phyloP scores from a whole-genome alignment of 2,888 invertebrate species.

The Caenorhabditis sp. region DNA sequence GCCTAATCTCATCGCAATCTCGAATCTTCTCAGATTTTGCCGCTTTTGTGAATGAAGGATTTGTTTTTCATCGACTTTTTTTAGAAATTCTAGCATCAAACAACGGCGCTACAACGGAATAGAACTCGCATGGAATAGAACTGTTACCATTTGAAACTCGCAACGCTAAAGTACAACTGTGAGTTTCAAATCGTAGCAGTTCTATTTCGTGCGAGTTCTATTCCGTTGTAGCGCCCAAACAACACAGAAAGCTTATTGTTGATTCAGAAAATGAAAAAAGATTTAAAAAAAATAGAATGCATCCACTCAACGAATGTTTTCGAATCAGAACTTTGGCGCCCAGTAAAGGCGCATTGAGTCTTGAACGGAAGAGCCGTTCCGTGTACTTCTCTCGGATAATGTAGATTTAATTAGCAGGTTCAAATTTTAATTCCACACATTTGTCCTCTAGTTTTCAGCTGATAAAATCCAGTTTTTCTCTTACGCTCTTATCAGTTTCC shows the following conservation, averaged over 20 bases:
- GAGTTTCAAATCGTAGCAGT: too few species aligned
- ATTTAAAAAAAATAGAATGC: not conserved
- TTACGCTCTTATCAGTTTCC: constrained; percentile 11
- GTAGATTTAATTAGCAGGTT: too few species aligned
- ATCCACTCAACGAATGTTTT: too few species aligned
- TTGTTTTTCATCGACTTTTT: not conserved
- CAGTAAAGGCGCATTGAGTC: constrained; percentile 16
- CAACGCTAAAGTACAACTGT: too few species aligned
- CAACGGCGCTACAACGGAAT: too few species aligned
- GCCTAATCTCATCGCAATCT: constrained; percentile 29
- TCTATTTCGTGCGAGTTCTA: too few species aligned
- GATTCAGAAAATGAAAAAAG: not conserved
- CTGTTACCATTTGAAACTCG: too few species aligned
- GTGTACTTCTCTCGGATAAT: constrained; percentile 14
- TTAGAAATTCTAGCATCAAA: not conserved
- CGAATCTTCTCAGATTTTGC: constrained; percentile 1
- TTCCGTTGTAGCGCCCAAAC: too few species aligned
- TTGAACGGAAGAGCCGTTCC: constrained; percentile 10
- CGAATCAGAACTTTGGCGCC: not conserved
- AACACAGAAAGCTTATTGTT: too few species aligned
- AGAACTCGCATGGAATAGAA: too few species aligned
- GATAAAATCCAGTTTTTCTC: constrained; percentile 6
- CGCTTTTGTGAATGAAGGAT: not conserved
- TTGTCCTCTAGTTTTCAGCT: not conserved
- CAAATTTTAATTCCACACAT: not conserved